Base-by-base conservation (phyloP, 2,113 vertebrate genomes). In the Catharus fuscescens region DNA sequence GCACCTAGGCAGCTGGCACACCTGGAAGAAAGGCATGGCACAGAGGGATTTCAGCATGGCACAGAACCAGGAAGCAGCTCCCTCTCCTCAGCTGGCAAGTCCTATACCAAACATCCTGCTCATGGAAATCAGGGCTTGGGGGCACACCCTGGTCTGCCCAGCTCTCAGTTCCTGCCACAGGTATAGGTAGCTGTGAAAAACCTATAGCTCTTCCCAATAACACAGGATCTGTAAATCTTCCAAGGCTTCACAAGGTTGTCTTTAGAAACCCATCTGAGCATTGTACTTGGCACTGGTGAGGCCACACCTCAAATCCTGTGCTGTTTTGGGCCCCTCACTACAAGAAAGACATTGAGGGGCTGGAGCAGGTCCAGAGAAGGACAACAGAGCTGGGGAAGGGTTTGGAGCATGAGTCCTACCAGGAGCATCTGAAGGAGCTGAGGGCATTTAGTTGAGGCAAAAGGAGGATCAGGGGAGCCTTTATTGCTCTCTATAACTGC, bases 41-140 rank as follows among this genome's bases (percentile, higher is more conserved):
- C 12, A 16, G 1, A 0, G 26, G 21, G 12, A 48, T 59, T 74
- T 80, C 50, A 31, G 66, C 3, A 0, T 20, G 34, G 60, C 32
- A 20, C 1, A 0, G 72, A 84, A 40, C 23, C 19, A 59, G 53
- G 70, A 91, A 85, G n/a, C 70, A 54, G 45, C 7, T 45, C 44
- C n/a, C 13, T 64, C 36, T 86, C 23, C 19, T 64, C 77, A 69
- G 23, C 38, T 54, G 40, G 26, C 21, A 18, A 59, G 29, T 45
- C 20, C 62, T 32, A 1, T 28, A 42, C 18, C 73, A 72, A 76
- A 25, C 32, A 24, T 10, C 8, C 19, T 45, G 48, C 23, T 32
- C 4, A 2, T 8, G 20, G 28, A 84, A 72, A 50, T 47, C 21
- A 47, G 25, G 21, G 18, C 42, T 16, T 11, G 34, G 31, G 21